Evolutionary conservation across 30 jellyfish, hydroid and myxozoan genomes (phyloP).

Genomic region (Chrysaora quinquecirrha): DNA sequence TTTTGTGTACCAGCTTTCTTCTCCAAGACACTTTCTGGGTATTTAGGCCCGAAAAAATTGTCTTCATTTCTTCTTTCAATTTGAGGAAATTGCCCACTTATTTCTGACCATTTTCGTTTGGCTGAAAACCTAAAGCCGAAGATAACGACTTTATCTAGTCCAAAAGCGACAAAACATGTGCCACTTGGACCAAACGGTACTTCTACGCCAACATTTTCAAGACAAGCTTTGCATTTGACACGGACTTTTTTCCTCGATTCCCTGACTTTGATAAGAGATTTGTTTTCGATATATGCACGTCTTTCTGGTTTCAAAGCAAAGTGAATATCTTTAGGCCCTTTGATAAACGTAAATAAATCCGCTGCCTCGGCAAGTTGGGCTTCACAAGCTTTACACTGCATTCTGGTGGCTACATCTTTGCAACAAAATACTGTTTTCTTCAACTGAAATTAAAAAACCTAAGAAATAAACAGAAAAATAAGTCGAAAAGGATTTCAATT

Average conservation of each 20-base stretch:
- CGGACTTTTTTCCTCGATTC: constrained; percentile 57
- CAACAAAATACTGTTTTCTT: no score
- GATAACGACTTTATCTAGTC: constrained; percentile 41
- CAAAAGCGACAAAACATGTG: constrained; percentile 53
- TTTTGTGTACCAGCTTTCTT: not conserved
- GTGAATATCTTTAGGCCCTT: constrained; percentile 58
- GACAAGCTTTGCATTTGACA: constrained; percentile 60
- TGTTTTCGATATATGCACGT: constrained; percentile 4
- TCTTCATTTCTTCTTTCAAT: constrained; percentile 57
- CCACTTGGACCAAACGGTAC: constrained; percentile 80
- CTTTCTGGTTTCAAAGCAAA: constrained; percentile 72
- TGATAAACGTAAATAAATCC: constrained; percentile 58
- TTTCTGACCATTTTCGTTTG: constrained; percentile 59
- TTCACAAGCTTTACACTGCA: constrained; percentile 62
- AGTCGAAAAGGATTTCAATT: no score
- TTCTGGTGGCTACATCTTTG: no score
- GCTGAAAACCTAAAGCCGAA: constrained; percentile 32
- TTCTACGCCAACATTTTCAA: constrained; percentile 49
- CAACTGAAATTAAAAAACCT: no score
- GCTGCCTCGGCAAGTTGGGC: constrained; percentile 10
- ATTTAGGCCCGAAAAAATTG: constrained; percentile 35
- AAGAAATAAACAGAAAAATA: no score
- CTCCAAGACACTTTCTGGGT: not conserved
- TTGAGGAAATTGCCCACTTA: constrained; percentile 6
- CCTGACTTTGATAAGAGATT: constrained; percentile 22